Percentiles rank a stretch among this genome's conserved stretches.
Evolutionary conservation across 2,113 vertebrate genomes (phyloP).

Genomic region (Anas platyrhynchos): DNA sequence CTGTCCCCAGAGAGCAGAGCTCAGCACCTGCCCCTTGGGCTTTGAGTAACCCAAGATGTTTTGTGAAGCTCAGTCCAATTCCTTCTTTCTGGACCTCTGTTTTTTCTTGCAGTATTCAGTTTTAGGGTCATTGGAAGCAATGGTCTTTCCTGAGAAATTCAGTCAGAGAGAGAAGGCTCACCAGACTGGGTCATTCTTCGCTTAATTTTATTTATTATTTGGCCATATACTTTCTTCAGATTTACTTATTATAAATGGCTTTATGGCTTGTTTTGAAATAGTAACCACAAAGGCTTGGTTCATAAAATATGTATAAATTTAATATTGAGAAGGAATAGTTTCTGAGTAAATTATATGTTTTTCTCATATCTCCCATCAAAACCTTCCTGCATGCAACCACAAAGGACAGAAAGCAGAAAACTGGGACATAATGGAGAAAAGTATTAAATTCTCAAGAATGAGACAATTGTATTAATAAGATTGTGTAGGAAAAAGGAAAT

Average conservation of each 20-base stretch:
- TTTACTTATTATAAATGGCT: neutral
- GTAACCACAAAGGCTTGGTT: neutral
- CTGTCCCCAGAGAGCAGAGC: neutral
- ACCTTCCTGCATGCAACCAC: neutral
- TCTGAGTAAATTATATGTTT: neutral
- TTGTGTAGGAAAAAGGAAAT: neutral
- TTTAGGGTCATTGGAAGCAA: neutral
- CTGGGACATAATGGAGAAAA: neutral
- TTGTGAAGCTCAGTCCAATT: neutral
- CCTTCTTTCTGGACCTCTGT: neutral
- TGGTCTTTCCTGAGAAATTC: neutral
- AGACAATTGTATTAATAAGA: neutral
- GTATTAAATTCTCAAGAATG: neutral
- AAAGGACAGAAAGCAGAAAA: neutral
- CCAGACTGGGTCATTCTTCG: neutral
- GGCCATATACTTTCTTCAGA: neutral
- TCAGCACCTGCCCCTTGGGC: neutral
- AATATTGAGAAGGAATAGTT: neutral
- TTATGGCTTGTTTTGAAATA: neutral
- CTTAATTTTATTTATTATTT: neutral
- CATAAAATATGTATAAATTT: neutral
- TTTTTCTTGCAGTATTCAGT: neutral
- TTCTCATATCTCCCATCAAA: neutral
- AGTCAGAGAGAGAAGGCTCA: neutral
- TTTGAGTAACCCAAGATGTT: neutral